These are phyloP conservation scores for Equus przewalskii DNA, from an alignment of 2,113 vertebrate species.

Conservation along the genomic window DNA sequence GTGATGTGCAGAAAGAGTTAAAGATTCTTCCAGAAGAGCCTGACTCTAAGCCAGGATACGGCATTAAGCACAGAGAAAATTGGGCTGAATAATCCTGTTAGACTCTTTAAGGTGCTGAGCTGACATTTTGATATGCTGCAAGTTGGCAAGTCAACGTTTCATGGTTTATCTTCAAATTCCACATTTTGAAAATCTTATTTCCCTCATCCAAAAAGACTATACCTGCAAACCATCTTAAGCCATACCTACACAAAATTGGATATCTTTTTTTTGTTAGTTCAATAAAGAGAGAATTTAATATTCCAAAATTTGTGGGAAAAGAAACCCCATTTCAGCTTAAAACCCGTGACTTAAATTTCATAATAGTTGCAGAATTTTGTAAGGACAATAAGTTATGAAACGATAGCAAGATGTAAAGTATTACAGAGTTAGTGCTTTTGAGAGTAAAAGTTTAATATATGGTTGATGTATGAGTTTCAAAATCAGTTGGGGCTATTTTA, in stretches of 20 bases:
- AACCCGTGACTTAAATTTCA: constrained; percentile 17
- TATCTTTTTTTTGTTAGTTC: constrained; percentile 53
- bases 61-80: constrained; percentile 83
- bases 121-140: constrained; percentile 82
- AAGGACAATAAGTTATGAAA: constrained; percentile 47
- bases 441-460: constrained; percentile 51
- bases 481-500: constrained; percentile 54
- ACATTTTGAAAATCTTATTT: constrained; percentile 81
- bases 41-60: constrained; percentile 80
- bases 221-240: constrained; percentile 68
- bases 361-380: not conserved
- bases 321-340: constrained; percentile 24
- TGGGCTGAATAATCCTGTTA: constrained; percentile 84
- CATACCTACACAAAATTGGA: constrained; percentile 44
- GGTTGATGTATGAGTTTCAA: constrained; percentile 59
- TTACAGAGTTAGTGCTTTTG: not conserved
- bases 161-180: constrained; percentile 83
- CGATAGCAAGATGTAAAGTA: not conserved
- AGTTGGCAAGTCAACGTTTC: constrained; percentile 79
- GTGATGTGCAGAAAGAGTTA: constrained; percentile 76
- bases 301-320: constrained; percentile 10
- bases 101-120: constrained; percentile 82
- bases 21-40: constrained; percentile 62
- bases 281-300: constrained; percentile 53
- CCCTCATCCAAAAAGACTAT: constrained; percentile 50